Base-by-base conservation (phyloP, 2,888 invertebrate species). In the Odontocerum albicorne region DNA sequence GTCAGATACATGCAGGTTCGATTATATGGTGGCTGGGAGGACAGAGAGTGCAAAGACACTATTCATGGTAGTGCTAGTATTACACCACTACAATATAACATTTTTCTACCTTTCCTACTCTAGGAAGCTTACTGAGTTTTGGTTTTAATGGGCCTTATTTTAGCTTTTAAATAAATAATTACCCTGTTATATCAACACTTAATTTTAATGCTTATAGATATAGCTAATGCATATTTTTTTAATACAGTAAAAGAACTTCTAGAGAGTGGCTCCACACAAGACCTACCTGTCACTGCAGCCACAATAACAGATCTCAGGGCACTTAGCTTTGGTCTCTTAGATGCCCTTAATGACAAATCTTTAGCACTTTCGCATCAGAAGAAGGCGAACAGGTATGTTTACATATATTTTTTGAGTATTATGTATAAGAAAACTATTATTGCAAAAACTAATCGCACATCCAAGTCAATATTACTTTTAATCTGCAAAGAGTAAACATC, bases 261-360 rank as follows among this genome's bases (percentile, higher is more conserved):
- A 44, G 87, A 88, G 64, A 81, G 80, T 57, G 85, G 85, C 57
- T 70, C 71, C 19, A 67, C 69, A 21, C 71, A 79, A 59, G 76
- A 82, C 51, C 66, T 80, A 31, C 79, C 83, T 31, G 79, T 82
- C 31, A 81, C 84, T 62, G 79, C 82, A 8, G 83, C 84, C 62
- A 88, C 88, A 1, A 80, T 88, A 59, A 79, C 84, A 10, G 92
- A 93, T 70, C 73, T 92, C 36, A 87, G 88, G 65, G 86, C 88
- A 1, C 72, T 93, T 13, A 88, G 91, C 62, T 74, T 87, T 46
- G 90, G 90, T 4, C 72, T 94, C 32, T 77, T 93, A 64, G 93
- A 94, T 68, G 85, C 91, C 40, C 75, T 93, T 31, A 90, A 89
- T 70, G 93, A 94, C 67, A 93, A 93, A 72, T 88, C 87, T 43